Conservation (phyloP, 2,797 vertebrate genomes). For the Lacerta agilis region DNA sequence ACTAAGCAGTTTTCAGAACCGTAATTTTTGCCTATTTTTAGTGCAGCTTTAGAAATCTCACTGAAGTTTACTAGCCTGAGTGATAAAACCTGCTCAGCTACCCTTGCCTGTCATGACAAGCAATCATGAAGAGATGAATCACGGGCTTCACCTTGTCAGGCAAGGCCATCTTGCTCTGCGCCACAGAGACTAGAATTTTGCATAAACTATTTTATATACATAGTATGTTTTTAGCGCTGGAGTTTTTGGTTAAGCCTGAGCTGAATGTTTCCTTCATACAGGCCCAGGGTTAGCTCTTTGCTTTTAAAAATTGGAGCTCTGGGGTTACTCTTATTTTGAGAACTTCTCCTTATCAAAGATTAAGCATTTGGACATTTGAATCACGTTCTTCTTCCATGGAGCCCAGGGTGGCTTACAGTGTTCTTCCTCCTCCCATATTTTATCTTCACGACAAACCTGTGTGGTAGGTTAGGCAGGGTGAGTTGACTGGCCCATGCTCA, state of each 20-base stretch:
- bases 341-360: background rate
- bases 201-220: background rate
- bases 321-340: background rate
- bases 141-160: background rate
- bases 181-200: background rate
- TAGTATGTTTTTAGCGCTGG: background rate
- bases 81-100: rapidly evolving
- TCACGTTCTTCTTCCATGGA: background rate
- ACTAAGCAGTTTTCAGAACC: background rate
- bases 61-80: background rate
- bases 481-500: background rate
- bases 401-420: background rate
- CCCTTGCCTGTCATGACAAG: background rate
- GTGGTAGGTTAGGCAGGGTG: background rate
- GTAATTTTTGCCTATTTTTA: background rate
- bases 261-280: background rate
- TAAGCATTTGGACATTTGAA: background rate
- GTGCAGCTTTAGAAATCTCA: background rate
- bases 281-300: background rate
- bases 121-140: background rate
- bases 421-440: background rate
- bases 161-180: background rate
- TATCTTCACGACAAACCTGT: background rate
- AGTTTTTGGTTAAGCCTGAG: background rate
- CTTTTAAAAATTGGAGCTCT: background rate